These are phyloP conservation scores for Mustela lutreola DNA, from an alignment of 2,113 vertebrate genomes.

Conservation along the genomic window DNA sequence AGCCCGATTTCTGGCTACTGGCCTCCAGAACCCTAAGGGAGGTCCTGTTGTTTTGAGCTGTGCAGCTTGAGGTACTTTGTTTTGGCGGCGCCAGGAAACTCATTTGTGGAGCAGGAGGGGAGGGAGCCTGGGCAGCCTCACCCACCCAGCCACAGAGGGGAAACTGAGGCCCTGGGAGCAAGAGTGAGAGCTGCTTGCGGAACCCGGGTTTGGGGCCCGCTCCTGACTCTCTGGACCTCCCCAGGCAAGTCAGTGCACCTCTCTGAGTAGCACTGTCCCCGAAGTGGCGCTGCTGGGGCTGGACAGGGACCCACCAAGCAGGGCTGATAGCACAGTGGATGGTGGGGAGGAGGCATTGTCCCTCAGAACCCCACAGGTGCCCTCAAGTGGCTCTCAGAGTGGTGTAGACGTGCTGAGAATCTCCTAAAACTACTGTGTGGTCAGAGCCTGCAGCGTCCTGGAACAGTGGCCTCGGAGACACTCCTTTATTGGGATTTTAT, in stretches of 20 bases:
- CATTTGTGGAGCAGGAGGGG: not conserved
- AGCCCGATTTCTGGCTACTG: too few species aligned
- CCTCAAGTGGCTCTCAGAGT: fast-evolving
- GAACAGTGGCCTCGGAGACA: not conserved
- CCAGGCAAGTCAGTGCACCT: not conserved
- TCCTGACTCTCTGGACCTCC: not conserved
- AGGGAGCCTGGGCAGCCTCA: not conserved
- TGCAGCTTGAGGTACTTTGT: not conserved
- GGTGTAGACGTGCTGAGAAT: not conserved
- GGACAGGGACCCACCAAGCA: too few species aligned
- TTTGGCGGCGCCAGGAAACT: not conserved
- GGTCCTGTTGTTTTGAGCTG: not conserved
- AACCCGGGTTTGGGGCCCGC: not conserved
- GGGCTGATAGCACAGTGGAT: fast-evolving
- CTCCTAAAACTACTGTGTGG: not conserved
- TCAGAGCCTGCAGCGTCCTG: not conserved
- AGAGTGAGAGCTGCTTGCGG: not conserved
- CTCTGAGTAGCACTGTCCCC: not conserved
- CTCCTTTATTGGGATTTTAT: not conserved
- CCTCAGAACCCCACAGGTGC: too few species aligned
- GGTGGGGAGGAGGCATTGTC: not conserved
- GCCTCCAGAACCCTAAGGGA: not conserved
- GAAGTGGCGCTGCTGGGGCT: too few species aligned
- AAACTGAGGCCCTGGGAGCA: not conserved
- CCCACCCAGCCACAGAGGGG: not conserved